These are phyloP conservation scores for Drosophila setosimentum DNA, from an alignment of 2,888 invertebrate species.

Conservation along the genomic window DNA sequence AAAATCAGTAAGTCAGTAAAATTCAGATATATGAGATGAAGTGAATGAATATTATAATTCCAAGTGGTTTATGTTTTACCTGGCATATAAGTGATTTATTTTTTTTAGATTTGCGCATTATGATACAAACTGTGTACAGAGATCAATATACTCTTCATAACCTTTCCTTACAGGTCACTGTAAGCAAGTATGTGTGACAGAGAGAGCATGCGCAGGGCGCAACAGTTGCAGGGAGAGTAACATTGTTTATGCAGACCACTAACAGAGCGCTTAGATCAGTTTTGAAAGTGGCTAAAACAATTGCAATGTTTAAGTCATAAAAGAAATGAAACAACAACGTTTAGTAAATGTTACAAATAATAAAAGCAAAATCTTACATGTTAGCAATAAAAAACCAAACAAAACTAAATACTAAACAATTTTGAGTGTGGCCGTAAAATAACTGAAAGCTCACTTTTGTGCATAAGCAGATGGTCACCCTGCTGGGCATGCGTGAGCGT, in stretches of 20 bases:
- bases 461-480: constrained; percentile 31
- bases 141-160: background rate
- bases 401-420: constrained; percentile 27
- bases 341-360: background rate
- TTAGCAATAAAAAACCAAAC: background rate
- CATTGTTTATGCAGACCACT: constrained; percentile 28
- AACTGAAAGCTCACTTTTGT: constrained; percentile 11
- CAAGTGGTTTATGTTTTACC: background rate
- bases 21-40: background rate
- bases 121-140: background rate
- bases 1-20: background rate
- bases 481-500: background rate
- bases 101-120: no score
- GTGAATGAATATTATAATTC: background rate
- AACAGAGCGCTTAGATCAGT: constrained; percentile 47
- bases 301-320: background rate
- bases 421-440: constrained; percentile 26
- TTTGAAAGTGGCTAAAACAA: background rate
- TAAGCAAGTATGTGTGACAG: constrained; percentile 25
- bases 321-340: background rate
- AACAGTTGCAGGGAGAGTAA: constrained; percentile 56
- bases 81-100: background rate
- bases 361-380: rapidly evolving
- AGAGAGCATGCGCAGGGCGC: constrained; percentile 59
- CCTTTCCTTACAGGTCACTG: background rate